Conservation (phyloP, 2,888 invertebrate species). For the Beris morrisii region DNA sequence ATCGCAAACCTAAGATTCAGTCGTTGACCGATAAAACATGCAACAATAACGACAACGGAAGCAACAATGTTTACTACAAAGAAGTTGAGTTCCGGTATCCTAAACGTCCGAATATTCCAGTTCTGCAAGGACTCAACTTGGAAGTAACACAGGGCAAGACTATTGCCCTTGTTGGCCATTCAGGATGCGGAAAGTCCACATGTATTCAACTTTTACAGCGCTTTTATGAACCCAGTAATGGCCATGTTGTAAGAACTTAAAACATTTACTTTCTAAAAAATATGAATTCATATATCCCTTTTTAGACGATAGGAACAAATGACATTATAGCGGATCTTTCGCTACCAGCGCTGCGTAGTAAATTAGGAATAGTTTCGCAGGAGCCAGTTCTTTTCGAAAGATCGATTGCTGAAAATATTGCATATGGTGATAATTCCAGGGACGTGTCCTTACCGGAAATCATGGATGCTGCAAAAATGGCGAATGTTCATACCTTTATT, state of each 20-base stretch:
- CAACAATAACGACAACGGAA: slow-evolving; percentile 36
- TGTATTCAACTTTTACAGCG: slow-evolving; percentile 76
- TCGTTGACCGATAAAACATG: slow-evolving; percentile 51
- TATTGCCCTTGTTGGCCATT: slow-evolving; percentile 72
- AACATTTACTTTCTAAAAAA: slow-evolving; percentile 40
- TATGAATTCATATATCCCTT: neutral
- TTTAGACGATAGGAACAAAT: slow-evolving; percentile 57
- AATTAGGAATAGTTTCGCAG: slow-evolving; percentile 86
- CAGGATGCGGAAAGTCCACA: slow-evolving; percentile 81
- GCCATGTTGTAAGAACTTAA: slow-evolving; percentile 59
- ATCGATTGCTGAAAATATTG: slow-evolving; percentile 86
- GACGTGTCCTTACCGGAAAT: slow-evolving; percentile 69
- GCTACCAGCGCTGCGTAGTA: slow-evolving; percentile 67
- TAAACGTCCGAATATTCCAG: slow-evolving; percentile 70
- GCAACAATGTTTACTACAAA: slow-evolving; percentile 58
- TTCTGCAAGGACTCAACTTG: slow-evolving; percentile 70
- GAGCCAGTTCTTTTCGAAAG: slow-evolving; percentile 88
- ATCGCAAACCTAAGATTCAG: slow-evolving; percentile 60
- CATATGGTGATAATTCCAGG: slow-evolving; percentile 79
- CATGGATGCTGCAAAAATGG: slow-evolving; percentile 75
- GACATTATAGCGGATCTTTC: slow-evolving; percentile 62
- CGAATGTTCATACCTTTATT: slow-evolving; percentile 86
- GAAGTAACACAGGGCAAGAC: slow-evolving; percentile 69
- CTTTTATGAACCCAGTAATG: slow-evolving; percentile 74
- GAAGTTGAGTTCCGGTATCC: slow-evolving; percentile 78